Base-by-base conservation (phyloP, 2,888 invertebrate species). In the Drosophila cracens region DNA sequence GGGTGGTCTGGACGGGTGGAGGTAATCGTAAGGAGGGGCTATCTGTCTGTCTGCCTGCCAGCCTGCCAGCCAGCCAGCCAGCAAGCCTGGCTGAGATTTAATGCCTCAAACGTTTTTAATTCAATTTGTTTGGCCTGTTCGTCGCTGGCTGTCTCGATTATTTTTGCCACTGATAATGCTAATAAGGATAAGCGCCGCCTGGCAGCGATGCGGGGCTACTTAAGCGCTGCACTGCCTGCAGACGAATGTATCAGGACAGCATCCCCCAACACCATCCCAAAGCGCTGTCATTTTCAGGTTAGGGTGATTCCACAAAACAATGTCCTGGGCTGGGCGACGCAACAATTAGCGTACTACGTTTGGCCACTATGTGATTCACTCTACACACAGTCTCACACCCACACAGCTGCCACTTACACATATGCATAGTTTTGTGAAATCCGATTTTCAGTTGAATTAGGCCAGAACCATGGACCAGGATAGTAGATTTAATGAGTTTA, bases 401-500 rank as follows among this genome's bases (percentile, higher is more conserved):
- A 49, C 53, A 60, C 43, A 29, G 51, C 49, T 46, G 46, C 21
- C 21, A 46, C 38, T 21, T 63, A 40, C 59, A 13, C 43, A 52
- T 34, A 31, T 67, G 58, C 48, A 49, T 60, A 63, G 66, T 58
- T 38, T 60, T 72, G 70, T 60, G 54, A 83, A 92, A 92, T 92
- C 89, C 85, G 89, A 89, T 92, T 46, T 46, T 25, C 46, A 25
- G 46, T 46, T 87, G 87, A 90, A 86, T 89, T 84, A 87, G 83
- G 73, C 86, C 83, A 91, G 46, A 91, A 89, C 90, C 86, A 89
- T 79, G 87, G 83, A 74, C 79, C 83, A 84, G 90, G 90, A 91
- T 92, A 89, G 90, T 90, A 85, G 89, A 91, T 90, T 87, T 89
- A 89, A 91, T 91, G 83, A 83, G 89, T 90, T 91, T 92, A 89